Evolutionary conservation across 1,140 invertebrate genomes (phyloP), one percentile per base, ranked within the genome.

Genomic region (Eurosta solidaginis): DNA sequence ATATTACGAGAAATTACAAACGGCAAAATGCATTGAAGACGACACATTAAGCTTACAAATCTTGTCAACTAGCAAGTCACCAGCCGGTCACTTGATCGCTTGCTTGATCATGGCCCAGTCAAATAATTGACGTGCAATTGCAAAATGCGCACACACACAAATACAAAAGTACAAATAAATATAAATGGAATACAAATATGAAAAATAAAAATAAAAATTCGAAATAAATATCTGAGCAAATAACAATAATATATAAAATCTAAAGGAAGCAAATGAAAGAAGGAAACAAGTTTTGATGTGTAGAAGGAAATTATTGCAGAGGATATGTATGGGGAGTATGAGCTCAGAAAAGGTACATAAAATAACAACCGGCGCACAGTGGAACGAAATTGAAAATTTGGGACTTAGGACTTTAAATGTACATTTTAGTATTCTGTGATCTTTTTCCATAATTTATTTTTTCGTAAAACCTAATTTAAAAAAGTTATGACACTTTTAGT

Each of bases 51-150:
- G 12, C 33, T 68, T 29, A 68, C 59, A 68, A 68, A 68, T 40
- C 33, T 40, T 68, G 59, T 68, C 59, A 40, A 33, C 33, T n/a
- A n/a, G n/a, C n/a, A n/a, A n/a, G n/a, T n/a, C 27, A 68, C 40
- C 59, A 68, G 59, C 33, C 59, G 33, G 59, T 7, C n/a, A 33
- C 20, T 68, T 68, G 54, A 59, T 59, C 54, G 27, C 20, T 59
- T 59, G 33, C 36, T 68, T 36, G 33, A 36, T 40, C 33, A n/a
- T n/a, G n/a, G n/a, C n/a, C n/a, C n/a, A 68, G 33, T 22, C 59
- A 68, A 68, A 68, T 33, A 68, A 68, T 68, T 33, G 33, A 40
- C 14, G 33, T 68, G 33, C 59, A 68, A 36, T 68, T 68, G n/a
- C 59, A 59, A 59, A 6, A 33, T 12, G 33, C 29, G 22, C 33